These are phyloP conservation scores for Paedocypris micromegethes DNA, from an alignment of 2,797 vertebrate genomes.

Conservation along the genomic window DNA sequence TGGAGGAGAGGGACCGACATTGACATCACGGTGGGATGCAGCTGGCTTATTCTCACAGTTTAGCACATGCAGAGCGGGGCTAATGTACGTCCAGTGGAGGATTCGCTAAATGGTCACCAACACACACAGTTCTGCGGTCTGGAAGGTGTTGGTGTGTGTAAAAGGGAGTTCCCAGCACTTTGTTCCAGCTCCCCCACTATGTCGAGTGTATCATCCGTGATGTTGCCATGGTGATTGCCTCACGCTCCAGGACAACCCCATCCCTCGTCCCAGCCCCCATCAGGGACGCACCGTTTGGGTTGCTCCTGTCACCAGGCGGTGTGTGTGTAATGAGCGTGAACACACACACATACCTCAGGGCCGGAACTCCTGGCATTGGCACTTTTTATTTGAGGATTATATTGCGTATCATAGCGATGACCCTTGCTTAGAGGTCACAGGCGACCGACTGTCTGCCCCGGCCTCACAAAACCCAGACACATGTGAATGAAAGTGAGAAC, in stretches of 20 bases:
- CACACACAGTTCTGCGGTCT: slow-evolving; percentile 5
- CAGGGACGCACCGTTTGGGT: slow-evolving; percentile 36
- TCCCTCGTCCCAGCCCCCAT: slow-evolving; percentile 66
- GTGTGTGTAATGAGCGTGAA: slow-evolving; percentile 42
- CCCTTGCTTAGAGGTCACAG: slow-evolving; percentile 28
- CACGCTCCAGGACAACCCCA: slow-evolving; percentile 64
- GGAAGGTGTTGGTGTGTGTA: slow-evolving; percentile 23
- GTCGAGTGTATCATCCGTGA: slow-evolving; percentile 61
- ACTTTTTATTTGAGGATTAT: slow-evolving; percentile 1
- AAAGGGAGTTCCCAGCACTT: slow-evolving; percentile 25
- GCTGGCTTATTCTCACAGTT: slow-evolving; percentile 57
- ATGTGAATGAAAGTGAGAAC: slow-evolving; percentile 87
- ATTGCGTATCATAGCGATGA: slow-evolving; percentile 17
- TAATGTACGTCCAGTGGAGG: slow-evolving; percentile 52
- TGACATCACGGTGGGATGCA: slow-evolving; percentile 54
- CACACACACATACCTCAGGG: not conserved
- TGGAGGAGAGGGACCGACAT: slow-evolving; percentile 41
- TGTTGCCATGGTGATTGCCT: slow-evolving; percentile 70
- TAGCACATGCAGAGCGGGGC: slow-evolving; percentile 40
- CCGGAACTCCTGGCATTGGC: slow-evolving; percentile 14
- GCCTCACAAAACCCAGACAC: slow-evolving; percentile 57
- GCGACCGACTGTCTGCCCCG: slow-evolving; percentile 30
- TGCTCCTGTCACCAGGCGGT: slow-evolving; percentile 36
- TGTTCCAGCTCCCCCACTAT: slow-evolving; percentile 40
- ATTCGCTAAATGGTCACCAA: slow-evolving; percentile 34